These are phyloP conservation scores for Epistrophe grossulariae DNA, from an alignment of 2,888 invertebrate genomes.

Conservation along the genomic window DNA sequence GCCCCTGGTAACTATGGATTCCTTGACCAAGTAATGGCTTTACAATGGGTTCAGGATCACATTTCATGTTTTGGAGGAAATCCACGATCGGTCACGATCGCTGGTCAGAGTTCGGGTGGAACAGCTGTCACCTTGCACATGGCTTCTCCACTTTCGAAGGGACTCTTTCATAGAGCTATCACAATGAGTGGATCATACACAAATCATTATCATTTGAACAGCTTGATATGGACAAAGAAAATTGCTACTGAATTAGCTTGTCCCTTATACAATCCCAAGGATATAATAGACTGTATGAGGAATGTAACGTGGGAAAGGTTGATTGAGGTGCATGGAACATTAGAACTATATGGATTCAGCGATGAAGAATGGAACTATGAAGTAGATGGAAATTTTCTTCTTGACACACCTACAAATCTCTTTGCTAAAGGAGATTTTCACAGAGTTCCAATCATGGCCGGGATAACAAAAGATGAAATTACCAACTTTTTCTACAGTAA, in stretches of 20 bases:
- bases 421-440: conserved; percentile 85
- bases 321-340: conserved; percentile 74
- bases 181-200: conserved; percentile 87
- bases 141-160: conserved; percentile 87
- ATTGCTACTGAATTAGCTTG: conserved; percentile 86
- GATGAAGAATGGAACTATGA: conserved; percentile 83
- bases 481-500: conserved; percentile 13
- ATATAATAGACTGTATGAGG: conserved; percentile 86
- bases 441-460: conserved; percentile 87
- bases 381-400: conserved; percentile 87
- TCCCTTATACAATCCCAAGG: conserved; percentile 84
- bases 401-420: conserved; percentile 85
- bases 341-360: conserved; percentile 78
- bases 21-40: conserved; percentile 88
- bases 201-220: conserved; percentile 84
- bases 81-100: conserved; percentile 86
- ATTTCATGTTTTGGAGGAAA: conserved; percentile 88
- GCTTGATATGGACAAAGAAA: conserved; percentile 85
- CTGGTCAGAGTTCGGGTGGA: conserved; percentile 86
- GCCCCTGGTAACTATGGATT: conserved; percentile 88
- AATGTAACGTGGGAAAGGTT: conserved; percentile 77
- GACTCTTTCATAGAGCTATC: conserved; percentile 88
- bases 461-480: conserved; percentile 86
- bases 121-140: conserved; percentile 84
- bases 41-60: conserved; percentile 87